Evolutionary conservation across 2,113 vertebrate species (phyloP).

Genomic region (Saccopteryx bilineata): DNA sequence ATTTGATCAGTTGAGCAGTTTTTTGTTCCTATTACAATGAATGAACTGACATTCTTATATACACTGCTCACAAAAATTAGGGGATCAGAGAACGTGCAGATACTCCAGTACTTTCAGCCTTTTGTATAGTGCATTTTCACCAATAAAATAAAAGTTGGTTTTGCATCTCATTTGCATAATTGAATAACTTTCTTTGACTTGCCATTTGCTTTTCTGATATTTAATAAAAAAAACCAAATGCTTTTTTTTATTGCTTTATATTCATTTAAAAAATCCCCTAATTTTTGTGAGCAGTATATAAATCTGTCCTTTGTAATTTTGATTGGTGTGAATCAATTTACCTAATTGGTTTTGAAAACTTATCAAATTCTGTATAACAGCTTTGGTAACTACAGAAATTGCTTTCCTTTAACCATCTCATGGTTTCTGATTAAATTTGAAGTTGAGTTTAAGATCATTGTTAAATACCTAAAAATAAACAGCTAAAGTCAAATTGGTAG

Average conservation of each 20-base stretch:
- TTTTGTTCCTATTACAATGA: slow-evolving; percentile 2
- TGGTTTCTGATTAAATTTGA: slow-evolving; percentile 32
- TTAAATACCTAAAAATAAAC: slow-evolving; percentile 26
- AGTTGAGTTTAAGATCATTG: slow-evolving; percentile 50
- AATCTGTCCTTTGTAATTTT: slow-evolving; percentile 12
- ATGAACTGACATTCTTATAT: background rate
- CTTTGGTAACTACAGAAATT: slow-evolving; percentile 49
- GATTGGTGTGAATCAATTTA: slow-evolving; percentile 21
- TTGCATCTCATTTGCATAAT: too few relatives aligned
- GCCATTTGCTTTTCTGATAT: too few relatives aligned
- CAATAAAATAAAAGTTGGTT: too few relatives aligned
- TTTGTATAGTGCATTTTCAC: too few relatives aligned
- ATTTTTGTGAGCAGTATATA: background rate
- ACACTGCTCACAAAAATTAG: too few relatives aligned
- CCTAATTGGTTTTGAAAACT: slow-evolving; percentile 14
- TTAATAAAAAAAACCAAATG: too few relatives aligned
- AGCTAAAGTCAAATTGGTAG: background rate
- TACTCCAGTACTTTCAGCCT: too few relatives aligned
- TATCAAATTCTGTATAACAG: slow-evolving; percentile 8
- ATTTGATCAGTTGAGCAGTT: slow-evolving; percentile 2
- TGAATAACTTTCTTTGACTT: too few relatives aligned
- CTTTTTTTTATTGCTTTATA: too few relatives aligned
- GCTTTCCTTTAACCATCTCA: background rate
- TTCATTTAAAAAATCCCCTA: too few relatives aligned
- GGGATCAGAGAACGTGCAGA: too few relatives aligned